Evolutionary conservation across 2,797 vertebrate species (phyloP).

Genomic region (Alcedo atthis): DNA sequence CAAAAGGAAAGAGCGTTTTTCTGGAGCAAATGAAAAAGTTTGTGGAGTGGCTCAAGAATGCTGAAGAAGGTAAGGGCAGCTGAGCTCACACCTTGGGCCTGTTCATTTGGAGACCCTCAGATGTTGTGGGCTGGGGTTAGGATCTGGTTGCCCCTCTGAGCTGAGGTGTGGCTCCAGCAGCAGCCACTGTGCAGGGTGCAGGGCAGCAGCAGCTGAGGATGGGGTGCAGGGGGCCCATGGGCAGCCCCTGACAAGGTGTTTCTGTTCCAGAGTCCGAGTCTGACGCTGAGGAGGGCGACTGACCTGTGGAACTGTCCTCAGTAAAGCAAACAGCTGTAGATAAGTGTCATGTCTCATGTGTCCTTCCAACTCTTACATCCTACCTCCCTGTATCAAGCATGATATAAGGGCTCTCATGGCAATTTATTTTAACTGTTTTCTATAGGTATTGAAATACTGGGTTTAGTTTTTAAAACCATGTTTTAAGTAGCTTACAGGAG

Average conservation of each 20-base stretch:
- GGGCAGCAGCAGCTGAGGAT: not conserved
- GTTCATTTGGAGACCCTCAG: not conserved
- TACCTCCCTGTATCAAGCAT: slow-evolving; percentile 90
- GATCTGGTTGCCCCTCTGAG: not conserved
- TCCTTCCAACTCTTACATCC: slow-evolving; percentile 84
- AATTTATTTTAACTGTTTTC: slow-evolving; percentile 81
- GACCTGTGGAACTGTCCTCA: slow-evolving; percentile 79
- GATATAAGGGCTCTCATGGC: slow-evolving; percentile 85
- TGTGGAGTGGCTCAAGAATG: slow-evolving; percentile 97
- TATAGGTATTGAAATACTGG: slow-evolving; percentile 81
- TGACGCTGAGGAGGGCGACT: slow-evolving; percentile 95
- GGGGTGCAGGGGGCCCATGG: rapidly evolving
- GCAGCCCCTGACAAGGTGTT: not conserved
- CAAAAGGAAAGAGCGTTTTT: slow-evolving; percentile 95
- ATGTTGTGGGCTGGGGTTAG: too few species aligned
- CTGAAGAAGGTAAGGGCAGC: slow-evolving; percentile 88
- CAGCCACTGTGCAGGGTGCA: not conserved
- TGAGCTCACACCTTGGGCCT: not conserved
- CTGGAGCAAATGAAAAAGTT: slow-evolving; percentile 99
- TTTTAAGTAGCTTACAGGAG: slow-evolving; percentile 80
- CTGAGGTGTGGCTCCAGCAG: rapidly evolving
- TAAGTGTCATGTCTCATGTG: slow-evolving; percentile 82
- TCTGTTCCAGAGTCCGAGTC: slow-evolving; percentile 91
- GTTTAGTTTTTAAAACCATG: slow-evolving; percentile 80
- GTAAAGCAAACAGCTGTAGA: slow-evolving; percentile 87